Evolutionary conservation across 2,797 vertebrate genomes (phyloP), one percentile per base, ranked within the genome.

Genomic region (Eulemur mongoz): DNA sequence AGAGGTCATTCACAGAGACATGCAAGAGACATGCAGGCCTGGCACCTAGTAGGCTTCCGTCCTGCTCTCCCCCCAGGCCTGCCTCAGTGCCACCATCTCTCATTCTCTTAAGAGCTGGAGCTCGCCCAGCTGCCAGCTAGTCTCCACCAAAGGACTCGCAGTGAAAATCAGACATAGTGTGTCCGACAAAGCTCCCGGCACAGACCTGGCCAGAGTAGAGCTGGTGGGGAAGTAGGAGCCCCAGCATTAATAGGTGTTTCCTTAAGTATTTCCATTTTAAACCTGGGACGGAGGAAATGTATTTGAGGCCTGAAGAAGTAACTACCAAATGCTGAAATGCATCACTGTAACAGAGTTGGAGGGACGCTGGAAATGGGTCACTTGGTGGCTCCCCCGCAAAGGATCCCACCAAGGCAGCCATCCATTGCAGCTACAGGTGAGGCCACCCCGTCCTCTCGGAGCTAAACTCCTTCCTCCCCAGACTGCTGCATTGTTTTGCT

Each of bases 271-370:
- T 88, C 78, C 25, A n/a, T 22, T 69, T 82, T 70, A 69, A 30
- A 57, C 23, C 8, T 52, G 7, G 4, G 4, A 2, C 20, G 50
- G 43, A 25, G 32, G 1, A 23, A 35, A 65, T 0, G 20, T 4
- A 57, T 5, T 27, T 50, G 45, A 87, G 52, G 27, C 27, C 45
- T 57, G 45, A 67, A 57, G 48, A 69, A 61, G 45, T n/a, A 81
- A 48, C 22, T 6, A 0, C n/a, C n/a, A 79, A 57, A 20, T 15
- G n/a, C 25, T 27, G 8, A 88, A 67, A 30, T 5, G 4, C n/a
- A n/a, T 43, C 61, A 22, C 85, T 35, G 14, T 32, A 25, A 45
- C 54, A 69, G 5, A 40, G n/a, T 23, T 27, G 6, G 61, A 35
- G 18, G 23, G 13, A n/a, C 12, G 2, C 59, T 40, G 23, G 83